Conservation (phyloP, 2,797 vertebrate genomes). For the Pogoniulus pusillus region DNA sequence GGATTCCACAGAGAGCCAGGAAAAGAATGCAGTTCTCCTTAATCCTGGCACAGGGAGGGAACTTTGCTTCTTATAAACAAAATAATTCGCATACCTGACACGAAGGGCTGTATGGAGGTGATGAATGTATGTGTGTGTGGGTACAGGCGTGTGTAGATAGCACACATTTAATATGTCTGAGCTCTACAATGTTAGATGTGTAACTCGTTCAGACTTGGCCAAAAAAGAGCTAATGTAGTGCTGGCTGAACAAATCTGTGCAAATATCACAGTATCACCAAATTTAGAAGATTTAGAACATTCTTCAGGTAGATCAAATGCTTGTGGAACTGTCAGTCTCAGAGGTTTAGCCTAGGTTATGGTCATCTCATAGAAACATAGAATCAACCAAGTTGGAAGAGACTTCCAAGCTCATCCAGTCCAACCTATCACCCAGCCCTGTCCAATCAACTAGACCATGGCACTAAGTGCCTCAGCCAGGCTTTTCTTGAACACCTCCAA, state of each 20-base stretch:
- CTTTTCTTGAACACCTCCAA: too few species aligned
- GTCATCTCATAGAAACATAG: too few species aligned
- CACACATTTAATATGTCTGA: not conserved
- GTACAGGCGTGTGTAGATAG: not conserved
- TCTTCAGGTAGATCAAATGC: conserved; percentile 7
- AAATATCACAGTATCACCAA: too few species aligned
- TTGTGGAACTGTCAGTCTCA: not conserved
- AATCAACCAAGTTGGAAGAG: too few species aligned
- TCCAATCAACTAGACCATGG: too few species aligned
- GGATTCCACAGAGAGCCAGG: conserved; percentile 24
- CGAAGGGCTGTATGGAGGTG: conserved; percentile 1
- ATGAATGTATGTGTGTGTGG: not conserved
- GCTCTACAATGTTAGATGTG: not conserved
- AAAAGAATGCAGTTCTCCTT: conserved; percentile 8
- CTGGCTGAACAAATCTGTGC: conserved; percentile 52
- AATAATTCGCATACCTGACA: conserved; percentile 58
- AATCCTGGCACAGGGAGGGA: conserved; percentile 29
- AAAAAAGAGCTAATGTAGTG: conserved; percentile 25
- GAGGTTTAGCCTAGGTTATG: not conserved
- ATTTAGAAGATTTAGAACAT: conserved; percentile 13
- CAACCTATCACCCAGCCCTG: too few species aligned
- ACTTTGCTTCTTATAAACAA: conserved; percentile 60
- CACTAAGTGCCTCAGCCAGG: too few species aligned
- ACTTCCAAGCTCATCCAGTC: too few species aligned
- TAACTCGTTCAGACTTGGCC: conserved; percentile 16